phyloP scores from a whole-genome alignment of 2,888 invertebrate genomes.

The Rhagonycha lutea region DNA sequence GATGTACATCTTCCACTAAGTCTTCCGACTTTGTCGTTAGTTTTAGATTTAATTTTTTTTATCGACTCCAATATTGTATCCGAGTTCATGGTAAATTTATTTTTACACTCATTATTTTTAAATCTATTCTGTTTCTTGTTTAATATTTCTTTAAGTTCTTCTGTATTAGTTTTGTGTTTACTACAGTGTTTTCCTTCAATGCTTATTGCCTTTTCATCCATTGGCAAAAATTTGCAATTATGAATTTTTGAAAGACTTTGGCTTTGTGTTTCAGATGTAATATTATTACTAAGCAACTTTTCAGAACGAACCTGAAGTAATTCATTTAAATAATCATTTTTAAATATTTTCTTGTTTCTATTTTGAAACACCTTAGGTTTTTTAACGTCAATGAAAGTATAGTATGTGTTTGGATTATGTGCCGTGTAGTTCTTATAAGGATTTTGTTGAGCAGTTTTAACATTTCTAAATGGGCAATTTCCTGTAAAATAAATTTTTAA shows the following conservation, averaged over 20 bases:
- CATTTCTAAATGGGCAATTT: background rate
- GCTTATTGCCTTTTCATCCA: background rate
- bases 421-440: background rate
- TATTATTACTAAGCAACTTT: background rate
- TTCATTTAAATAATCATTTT: background rate
- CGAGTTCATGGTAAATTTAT: background rate
- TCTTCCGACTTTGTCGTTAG: background rate
- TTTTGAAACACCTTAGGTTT: background rate
- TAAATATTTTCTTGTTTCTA: background rate
- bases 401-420: background rate
- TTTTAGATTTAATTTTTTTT: background rate
- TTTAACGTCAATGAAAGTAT: background rate
- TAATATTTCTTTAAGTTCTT: background rate
- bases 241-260: background rate
- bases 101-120: background rate
- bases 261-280: background rate
- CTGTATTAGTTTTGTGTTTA: no score
- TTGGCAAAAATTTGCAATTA: background rate
- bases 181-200: background rate
- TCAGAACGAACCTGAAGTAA: background rate
- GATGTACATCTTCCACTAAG: background rate
- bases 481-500: background rate
- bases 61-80: background rate
- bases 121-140: background rate
- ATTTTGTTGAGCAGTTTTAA: background rate